Conservation (phyloP, 1,140 invertebrate genomes). For the Pectinophora gossypiella region DNA sequence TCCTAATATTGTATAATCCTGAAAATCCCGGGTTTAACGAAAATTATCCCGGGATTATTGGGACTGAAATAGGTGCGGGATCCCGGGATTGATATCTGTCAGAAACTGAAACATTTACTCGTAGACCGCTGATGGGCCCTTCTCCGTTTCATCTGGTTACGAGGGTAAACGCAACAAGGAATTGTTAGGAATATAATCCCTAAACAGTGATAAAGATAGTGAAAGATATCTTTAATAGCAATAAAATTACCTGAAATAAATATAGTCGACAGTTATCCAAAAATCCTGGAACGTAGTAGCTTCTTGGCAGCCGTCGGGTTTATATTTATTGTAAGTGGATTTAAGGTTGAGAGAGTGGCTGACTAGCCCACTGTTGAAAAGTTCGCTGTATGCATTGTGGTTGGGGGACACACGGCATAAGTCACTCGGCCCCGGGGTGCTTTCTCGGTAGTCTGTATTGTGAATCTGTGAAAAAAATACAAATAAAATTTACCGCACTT, state of each 20-base stretch:
- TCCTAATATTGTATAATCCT: too few species aligned
- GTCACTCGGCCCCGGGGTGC: background rate
- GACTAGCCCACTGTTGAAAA: conserved; percentile 69
- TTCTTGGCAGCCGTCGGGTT: conserved; percentile 59
- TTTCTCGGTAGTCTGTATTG: conserved; percentile 38
- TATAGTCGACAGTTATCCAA: conserved; percentile 91
- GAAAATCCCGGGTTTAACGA: too few species aligned
- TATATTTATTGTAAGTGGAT: conserved; percentile 75
- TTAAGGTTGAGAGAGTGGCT: conserved; percentile 75
- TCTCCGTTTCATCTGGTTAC: too few species aligned
- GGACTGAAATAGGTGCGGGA: too few species aligned
- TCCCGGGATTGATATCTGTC: too few species aligned
- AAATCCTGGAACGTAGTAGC: conserved; percentile 84
- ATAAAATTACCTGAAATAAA: conserved; percentile 80
- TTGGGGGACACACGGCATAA: background rate
- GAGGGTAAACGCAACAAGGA: too few species aligned
- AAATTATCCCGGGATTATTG: too few species aligned
- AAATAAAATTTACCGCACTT: too few species aligned
- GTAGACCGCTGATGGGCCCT: too few species aligned
- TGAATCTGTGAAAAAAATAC: conserved; percentile 28
- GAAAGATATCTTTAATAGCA: too few species aligned
- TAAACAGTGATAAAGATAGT: conserved; percentile 5
- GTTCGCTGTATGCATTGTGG: conserved; percentile 14
- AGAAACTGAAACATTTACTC: too few species aligned
- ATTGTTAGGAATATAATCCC: background rate